Evolutionary conservation across 2,797 vertebrate genomes (phyloP).

Genomic region (Phrynocephalus forsythii): DNA sequence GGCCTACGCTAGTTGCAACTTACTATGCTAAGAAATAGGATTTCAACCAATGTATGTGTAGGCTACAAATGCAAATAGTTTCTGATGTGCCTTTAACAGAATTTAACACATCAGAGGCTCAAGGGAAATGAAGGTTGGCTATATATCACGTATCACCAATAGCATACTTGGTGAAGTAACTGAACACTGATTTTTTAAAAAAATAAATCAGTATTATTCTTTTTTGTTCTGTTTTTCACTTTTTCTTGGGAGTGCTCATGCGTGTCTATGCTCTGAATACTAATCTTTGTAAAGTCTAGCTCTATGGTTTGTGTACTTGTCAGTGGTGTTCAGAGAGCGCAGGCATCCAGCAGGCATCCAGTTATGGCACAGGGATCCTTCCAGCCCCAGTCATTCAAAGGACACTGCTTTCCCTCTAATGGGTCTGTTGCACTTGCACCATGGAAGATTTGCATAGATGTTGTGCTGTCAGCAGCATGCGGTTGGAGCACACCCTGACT

Average conservation of each 20-base stretch:
- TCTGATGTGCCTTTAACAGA: not conserved
- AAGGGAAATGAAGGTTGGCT: not conserved
- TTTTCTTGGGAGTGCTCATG: not conserved
- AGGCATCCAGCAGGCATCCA: not conserved
- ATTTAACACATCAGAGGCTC: not conserved
- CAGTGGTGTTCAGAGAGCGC: no score
- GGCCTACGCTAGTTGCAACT: no score
- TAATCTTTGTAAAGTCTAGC: not conserved
- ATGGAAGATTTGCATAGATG: not conserved
- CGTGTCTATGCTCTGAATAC: not conserved
- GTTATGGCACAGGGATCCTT: no score
- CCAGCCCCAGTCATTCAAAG: not conserved
- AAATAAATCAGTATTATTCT: not conserved
- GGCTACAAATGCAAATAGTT: not conserved
- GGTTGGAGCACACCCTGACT: constrained; percentile 3
- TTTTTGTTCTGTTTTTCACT: not conserved
- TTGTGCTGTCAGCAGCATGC: not conserved
- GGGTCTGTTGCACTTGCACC: not conserved
- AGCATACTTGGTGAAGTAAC: not conserved
- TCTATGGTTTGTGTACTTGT: not conserved
- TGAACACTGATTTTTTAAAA: not conserved
- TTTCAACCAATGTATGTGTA: no score
- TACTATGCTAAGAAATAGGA: no score
- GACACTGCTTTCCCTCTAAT: not conserved
- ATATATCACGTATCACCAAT: not conserved